Evolutionary conservation across 2,888 invertebrate species (phyloP), one percentile per base, ranked within the genome.

Genomic region (Trachelus stipa): DNA sequence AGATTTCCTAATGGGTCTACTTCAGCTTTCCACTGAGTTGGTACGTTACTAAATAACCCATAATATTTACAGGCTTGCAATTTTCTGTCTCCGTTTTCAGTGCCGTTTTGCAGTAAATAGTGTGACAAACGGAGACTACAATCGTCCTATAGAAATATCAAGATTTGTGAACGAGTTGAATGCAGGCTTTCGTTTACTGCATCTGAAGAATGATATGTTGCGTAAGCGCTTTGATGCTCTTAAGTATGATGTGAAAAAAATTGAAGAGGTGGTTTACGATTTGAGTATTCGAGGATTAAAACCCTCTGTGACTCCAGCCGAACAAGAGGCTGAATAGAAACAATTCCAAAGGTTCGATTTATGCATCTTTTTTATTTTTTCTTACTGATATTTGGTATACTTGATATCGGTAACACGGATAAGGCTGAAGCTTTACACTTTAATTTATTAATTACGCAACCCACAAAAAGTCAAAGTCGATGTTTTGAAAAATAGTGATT

Each of bases 201-300:
- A 98, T 89, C 92, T 98, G 75, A 98, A 98, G 91, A 98, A 98
- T 91, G 98, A 98, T 89, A 94, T 95, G 11, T 92, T 98, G 4
- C 93, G 98, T 76, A 98, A 97, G 89, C 93, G 96, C 23, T 98
- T 96, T 86, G 98, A 98, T 92, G 95, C 95, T 0, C 92, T 98
- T 3, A 96, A 98, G 83, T 98, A 98, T 88, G 98, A 98, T 88
- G 95, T 98, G 34, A 98, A 98, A 91, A 98, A 98, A 91, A 97
- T 98, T 30, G 98, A 98, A 89, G 97, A 97, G 90, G 96, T 98
- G 0, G 97, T 97, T 0, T 97, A 97, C 87, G 97, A 98, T 88
- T 93, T 98, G 69, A 96, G 96, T 81, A 96, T 97, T 83, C 92
- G 97, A 34, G 97, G 97, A 0, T 92, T 97, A 11, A 93, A 94